Percentiles rank a stretch among this genome's conserved stretches.
phyloP scores from a whole-genome alignment of 53 echinoderm and acorn worm species.

The Astropecten irregularis region DNA sequence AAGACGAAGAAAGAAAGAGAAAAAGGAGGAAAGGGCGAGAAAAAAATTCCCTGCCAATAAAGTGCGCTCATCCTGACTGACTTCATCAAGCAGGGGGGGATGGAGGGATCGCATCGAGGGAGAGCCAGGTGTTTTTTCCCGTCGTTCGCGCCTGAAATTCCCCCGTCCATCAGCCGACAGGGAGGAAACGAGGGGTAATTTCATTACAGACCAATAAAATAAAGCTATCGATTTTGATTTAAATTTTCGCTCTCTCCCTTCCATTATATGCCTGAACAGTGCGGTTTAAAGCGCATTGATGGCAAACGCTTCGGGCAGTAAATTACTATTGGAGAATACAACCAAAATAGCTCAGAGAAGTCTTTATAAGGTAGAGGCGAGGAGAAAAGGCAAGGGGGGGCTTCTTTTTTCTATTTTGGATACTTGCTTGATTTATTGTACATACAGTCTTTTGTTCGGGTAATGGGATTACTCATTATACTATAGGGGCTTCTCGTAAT shows the following conservation, averaged over 20 bases:
- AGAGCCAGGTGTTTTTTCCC: constrained; percentile 58
- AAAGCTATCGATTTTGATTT: constrained; percentile 51
- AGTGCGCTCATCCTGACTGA: background rate
- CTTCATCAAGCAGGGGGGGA: background rate
- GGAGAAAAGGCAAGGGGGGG: too few species aligned
- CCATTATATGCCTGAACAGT: constrained; percentile 59
- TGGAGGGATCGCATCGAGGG: too few species aligned
- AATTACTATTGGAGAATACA: constrained; percentile 40
- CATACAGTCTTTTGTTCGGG: background rate
- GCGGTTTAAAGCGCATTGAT: constrained; percentile 45
- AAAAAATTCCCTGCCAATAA: constrained; percentile 3
- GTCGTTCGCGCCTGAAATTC: constrained; percentile 51
- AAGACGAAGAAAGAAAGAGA: too few species aligned
- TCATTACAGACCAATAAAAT: constrained; percentile 64
- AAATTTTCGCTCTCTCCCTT: constrained; percentile 29
- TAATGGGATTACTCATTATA: background rate
- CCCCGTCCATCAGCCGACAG: constrained; percentile 48
- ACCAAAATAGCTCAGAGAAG: background rate
- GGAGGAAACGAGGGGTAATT: constrained; percentile 60
- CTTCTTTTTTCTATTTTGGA: background rate
- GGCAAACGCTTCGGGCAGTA: constrained; percentile 39
- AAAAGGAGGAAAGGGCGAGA: too few species aligned
- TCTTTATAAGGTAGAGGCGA: too few species aligned
- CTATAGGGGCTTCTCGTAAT: background rate
- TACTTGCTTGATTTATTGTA: constrained; percentile 19